Evolutionary conservation across 2,113 vertebrate genomes (phyloP).

Genomic region (Equus przewalskii): DNA sequence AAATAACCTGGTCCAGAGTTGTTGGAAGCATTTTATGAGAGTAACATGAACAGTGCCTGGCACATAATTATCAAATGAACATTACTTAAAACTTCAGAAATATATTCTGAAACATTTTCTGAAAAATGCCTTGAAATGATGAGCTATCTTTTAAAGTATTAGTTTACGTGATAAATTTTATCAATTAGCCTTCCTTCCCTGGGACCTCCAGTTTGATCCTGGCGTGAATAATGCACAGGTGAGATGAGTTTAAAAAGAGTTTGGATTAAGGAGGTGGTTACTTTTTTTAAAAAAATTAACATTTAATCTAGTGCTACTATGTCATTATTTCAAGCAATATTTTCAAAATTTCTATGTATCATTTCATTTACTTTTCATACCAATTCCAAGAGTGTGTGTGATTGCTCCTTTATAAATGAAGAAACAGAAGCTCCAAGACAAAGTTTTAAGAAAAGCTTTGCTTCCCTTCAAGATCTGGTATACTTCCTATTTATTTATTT

Average conservation of each 20-base stretch:
- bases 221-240: neutral
- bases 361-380: neutral
- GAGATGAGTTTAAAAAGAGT: neutral
- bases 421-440: neutral
- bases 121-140: neutral
- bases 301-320: neutral
- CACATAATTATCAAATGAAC: neutral
- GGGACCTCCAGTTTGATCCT: neutral
- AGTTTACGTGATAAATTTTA: neutral
- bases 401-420: neutral
- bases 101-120: neutral
- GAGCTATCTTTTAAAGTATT: neutral
- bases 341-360: neutral
- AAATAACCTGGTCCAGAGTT: neutral
- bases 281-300: neutral
- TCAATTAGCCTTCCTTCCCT: neutral
- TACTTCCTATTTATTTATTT: neutral
- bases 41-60: neutral
- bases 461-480: neutral
- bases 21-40: neutral
- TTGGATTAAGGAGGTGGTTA: neutral
- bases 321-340: neutral
- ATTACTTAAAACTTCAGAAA: conserved; percentile 36
- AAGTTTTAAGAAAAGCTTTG: neutral
- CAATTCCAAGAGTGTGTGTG: neutral